Evolutionary conservation across 2,888 invertebrate genomes (phyloP).

Genomic region (Lysandra bellargus): DNA sequence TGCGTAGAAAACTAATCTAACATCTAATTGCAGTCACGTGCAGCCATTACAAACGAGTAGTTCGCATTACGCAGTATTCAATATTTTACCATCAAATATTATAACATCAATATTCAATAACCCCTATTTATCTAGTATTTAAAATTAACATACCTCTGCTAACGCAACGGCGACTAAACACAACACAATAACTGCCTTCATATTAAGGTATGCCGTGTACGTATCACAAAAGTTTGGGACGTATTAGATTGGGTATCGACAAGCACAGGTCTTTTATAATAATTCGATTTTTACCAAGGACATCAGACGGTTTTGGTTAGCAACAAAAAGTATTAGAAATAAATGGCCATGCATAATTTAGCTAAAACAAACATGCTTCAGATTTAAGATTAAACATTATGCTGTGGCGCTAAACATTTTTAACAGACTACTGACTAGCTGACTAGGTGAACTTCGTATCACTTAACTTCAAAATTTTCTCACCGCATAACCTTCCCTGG

Average conservation of each 20-base stretch:
- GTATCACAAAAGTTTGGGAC: neutral
- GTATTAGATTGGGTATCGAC: neutral
- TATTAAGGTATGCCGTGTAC: neutral
- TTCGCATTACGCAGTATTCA: too few relatives aligned
- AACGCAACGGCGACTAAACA: neutral
- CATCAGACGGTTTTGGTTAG: neutral
- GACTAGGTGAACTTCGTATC: too few relatives aligned
- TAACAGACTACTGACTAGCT: too few relatives aligned
- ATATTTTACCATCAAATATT: too few relatives aligned
- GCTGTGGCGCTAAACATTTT: neutral
- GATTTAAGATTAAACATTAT: neutral
- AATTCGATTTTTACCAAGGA: neutral
- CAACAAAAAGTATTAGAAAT: constrained; percentile 13
- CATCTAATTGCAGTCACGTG: too few relatives aligned
- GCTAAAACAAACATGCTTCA: neutral
- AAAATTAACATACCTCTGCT: neutral
- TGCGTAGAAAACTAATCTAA: too few relatives aligned
- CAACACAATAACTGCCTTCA: constrained; percentile 15
- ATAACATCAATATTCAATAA: too few relatives aligned
- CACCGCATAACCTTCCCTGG: too few relatives aligned
- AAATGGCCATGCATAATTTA: neutral
- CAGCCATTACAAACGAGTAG: too few relatives aligned
- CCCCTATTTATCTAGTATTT: too few relatives aligned
- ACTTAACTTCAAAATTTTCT: too few relatives aligned
- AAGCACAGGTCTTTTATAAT: neutral